These are phyloP conservation scores for Amazona vittata DNA, from an alignment of 2,113 vertebrate species.

Conservation along the genomic window DNA sequence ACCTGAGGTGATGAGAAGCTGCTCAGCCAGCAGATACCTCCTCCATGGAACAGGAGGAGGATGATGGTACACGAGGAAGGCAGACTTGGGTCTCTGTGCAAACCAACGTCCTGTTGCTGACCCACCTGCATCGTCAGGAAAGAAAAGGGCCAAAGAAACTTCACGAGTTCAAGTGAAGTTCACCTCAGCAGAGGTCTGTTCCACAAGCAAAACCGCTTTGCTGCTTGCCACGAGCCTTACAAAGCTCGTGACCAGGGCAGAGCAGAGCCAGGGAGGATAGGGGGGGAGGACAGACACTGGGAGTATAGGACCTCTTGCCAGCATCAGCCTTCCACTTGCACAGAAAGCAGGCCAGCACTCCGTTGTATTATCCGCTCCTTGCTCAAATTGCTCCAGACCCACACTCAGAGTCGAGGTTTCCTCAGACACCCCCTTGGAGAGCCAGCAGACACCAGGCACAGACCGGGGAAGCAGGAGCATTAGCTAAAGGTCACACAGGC, in stretches of 20 bases:
- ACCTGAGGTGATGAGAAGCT: neutral
- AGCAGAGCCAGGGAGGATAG: neutral
- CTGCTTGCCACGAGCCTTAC: neutral
- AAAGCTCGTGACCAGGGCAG: neutral
- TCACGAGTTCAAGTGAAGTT: neutral
- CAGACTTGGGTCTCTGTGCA: neutral
- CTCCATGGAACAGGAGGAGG: neutral
- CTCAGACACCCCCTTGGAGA: neutral
- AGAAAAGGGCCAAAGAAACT: neutral
- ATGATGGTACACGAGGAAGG: rapidly evolving
- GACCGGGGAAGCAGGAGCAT: neutral
- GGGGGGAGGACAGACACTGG: rapidly evolving
- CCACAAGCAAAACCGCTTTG: neutral
- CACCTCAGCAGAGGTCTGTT: neutral
- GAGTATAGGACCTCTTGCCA: neutral
- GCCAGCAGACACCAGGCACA: neutral
- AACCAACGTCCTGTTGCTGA: neutral
- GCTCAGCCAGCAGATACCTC: neutral
- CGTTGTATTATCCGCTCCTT: rapidly evolving
- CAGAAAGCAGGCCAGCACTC: neutral
- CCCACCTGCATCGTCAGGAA: neutral
- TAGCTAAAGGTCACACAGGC: neutral
- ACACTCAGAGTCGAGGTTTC: neutral
- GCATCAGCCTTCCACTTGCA: neutral
- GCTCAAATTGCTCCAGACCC: neutral